Base-by-base conservation (phyloP, 37 sponge, comb jelly and placozoan genomes). In the Corticium candelabrum region DNA sequence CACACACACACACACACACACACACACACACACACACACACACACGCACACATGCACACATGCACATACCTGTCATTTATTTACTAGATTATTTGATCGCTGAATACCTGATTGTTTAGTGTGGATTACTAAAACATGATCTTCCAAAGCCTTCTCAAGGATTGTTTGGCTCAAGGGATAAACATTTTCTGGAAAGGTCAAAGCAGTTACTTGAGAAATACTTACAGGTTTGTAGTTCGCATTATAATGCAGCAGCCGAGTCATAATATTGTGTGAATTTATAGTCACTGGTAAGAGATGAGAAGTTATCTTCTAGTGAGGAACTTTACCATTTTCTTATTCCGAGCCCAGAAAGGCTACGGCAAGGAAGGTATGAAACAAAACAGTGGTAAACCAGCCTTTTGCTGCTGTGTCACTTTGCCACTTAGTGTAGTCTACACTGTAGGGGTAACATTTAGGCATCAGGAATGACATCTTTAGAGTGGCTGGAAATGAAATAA, bases 301-400 rank as follows among this genome's bases (percentile, higher is more conserved):
- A 76, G 67, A 76, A 36, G 5, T 7, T 76, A 7, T 35, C 5
- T 11, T 21, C 21, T 68, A 68, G 62, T 76, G 77, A 76, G 15
- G 77, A 68, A 31, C 29, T 76, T 7, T 76, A 76, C 29, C 67
- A 15, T 5, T 76, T 76, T 35, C 62, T 76, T 50, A 50, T 50
- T 50, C 62, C 62, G 21, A 50, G 62, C 21, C 62, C 62, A 27
- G 62, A 50, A 21, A 27, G 21, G 11, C 62, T 50, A 11, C 11
- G 62, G 21, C 11, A 50, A 21, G 62, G 62, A 50, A 50, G 62
- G 62, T 50, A 50, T 21, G 62, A 27, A 50, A n/a, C n/a, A n/a
- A n/a, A n/a, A n/a, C n/a, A n/a, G n/a, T n/a, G n/a, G n/a, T n/a
- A n/a, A n/a, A n/a, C n/a, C n/a, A n/a, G n/a, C n/a, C n/a, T n/a